Conservation (phyloP, 2,797 vertebrate species). For the Orientallactaga sibirica region DNA sequence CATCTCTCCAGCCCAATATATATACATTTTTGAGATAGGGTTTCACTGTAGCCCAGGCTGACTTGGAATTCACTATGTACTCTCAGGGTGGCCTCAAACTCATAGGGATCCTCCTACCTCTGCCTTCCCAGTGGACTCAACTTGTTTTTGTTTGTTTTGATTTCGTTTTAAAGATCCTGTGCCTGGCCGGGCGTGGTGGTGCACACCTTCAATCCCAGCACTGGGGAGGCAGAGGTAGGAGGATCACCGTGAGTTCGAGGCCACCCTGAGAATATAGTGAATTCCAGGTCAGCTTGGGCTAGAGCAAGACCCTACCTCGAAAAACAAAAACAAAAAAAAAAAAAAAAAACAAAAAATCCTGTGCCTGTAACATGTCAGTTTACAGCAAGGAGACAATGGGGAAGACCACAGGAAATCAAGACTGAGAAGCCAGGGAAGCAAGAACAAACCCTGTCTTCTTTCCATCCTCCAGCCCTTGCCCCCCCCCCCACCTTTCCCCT, state of each 20-base stretch:
- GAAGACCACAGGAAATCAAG: background rate
- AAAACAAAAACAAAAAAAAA: no score
- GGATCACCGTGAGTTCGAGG: no score
- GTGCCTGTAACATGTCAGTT: background rate
- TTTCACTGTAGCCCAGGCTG: no score
- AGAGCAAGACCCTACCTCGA: no score
- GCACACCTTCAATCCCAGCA: no score
- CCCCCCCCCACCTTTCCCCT: background rate
- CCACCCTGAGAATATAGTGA: no score
- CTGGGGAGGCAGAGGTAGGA: no score
- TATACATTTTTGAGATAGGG: no score
- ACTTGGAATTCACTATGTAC: background rate
- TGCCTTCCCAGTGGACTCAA: background rate
- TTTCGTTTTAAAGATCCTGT: background rate
- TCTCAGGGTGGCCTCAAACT: background rate
- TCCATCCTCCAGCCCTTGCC: background rate
- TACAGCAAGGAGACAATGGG: background rate
- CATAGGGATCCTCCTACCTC: no score
- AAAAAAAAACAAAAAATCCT: background rate
- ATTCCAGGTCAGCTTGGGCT: no score
- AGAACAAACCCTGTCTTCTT: background rate
- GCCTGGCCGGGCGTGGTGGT: no score
- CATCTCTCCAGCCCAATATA: no score
- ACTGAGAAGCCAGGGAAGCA: background rate
- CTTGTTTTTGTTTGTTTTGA: background rate